Evolutionary conservation across 2,113 vertebrate genomes (phyloP).

Genomic region (Odontesthes bonariensis): DNA sequence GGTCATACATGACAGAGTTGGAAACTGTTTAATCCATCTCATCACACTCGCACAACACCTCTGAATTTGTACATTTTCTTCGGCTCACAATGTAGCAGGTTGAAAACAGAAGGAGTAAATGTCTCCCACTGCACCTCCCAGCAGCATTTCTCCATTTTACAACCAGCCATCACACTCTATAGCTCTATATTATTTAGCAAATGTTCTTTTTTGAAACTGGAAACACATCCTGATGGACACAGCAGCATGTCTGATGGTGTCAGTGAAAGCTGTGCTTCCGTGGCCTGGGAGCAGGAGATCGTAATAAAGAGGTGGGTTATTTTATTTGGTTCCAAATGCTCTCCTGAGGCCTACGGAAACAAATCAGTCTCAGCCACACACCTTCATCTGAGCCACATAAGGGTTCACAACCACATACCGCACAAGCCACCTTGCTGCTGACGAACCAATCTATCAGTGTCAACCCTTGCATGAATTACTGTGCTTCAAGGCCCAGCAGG

Average conservation of each 20-base stretch:
- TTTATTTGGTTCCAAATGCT: constrained; percentile 52
- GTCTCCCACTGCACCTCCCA: background rate
- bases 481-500: constrained; percentile 13
- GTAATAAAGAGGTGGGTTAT: constrained; percentile 46
- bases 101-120: background rate
- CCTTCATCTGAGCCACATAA: constrained; percentile 23
- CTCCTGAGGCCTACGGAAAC: constrained; percentile 35
- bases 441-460: constrained; percentile 37
- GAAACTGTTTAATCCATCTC: background rate
- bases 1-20: background rate
- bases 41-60: constrained; percentile 10
- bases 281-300: constrained; percentile 4
- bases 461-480: constrained; percentile 45
- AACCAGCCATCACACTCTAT: background rate
- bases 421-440: constrained; percentile 19
- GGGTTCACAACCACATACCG: constrained; percentile 6
- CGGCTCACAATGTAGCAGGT: constrained; percentile 12
- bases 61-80: constrained; percentile 14
- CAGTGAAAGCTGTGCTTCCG: constrained; percentile 28
- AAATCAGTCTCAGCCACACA: constrained; percentile 46
- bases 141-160: background rate
- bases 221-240: constrained; percentile 5
- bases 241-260: constrained; percentile 6
- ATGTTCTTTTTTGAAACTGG: constrained; percentile 1
- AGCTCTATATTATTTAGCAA: too few species aligned